Conservation (phyloP, 2,888 invertebrate species). For the Drosophila gaucha region DNA sequence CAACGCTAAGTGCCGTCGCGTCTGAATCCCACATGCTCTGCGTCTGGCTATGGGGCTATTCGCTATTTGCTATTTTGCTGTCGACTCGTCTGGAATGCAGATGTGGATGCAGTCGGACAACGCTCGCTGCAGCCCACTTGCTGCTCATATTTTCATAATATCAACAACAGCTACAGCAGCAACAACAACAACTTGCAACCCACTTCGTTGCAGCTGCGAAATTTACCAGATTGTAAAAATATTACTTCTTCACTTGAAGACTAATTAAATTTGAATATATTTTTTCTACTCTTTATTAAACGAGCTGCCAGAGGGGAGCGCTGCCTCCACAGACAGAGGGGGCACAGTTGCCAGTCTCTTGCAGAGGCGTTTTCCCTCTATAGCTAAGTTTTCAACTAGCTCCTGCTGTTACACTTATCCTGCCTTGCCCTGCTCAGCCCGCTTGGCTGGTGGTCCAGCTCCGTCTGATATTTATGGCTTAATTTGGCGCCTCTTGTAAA, state of each 20-base stretch:
- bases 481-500: constrained; percentile 75
- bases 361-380: constrained; percentile 56
- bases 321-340: neutral
- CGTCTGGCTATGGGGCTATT: constrained; percentile 30
- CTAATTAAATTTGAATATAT: constrained; percentile 82
- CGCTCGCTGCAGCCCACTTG: constrained; percentile 69
- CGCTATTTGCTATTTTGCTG: constrained; percentile 18
- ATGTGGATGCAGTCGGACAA: constrained; percentile 60
- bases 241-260: constrained; percentile 81
- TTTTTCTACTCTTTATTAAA: constrained; percentile 52
- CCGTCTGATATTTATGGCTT: constrained; percentile 72
- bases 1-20: constrained; percentile 65
- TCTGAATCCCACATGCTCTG: constrained; percentile 81
- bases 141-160: constrained; percentile 67
- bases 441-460: constrained; percentile 69
- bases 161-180: constrained; percentile 41
- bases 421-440: constrained; percentile 8
- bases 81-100: constrained; percentile 77
- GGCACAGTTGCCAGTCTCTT: constrained; percentile 31
- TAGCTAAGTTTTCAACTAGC: constrained; percentile 49
- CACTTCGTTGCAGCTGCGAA: constrained; percentile 76
- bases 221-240: constrained; percentile 74
- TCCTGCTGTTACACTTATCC: constrained; percentile 54
- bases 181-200: constrained; percentile 34
- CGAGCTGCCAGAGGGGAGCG: constrained; percentile 37